Evolutionary conservation across 2,888 invertebrate species (phyloP), one percentile per base, ranked within the genome.

Genomic region (Scaptomyza reducta): DNA sequence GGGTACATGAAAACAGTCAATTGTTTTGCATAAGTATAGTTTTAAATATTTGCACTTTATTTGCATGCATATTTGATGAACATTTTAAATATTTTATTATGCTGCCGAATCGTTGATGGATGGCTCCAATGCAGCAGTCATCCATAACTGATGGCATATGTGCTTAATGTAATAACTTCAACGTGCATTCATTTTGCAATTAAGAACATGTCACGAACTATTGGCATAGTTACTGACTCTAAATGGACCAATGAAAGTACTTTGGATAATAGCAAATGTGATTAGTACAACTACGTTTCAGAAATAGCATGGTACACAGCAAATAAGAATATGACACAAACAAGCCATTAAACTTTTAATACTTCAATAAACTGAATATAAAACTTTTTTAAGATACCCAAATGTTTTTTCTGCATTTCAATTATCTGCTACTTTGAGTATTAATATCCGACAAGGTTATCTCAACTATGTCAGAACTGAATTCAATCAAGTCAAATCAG

Each of bases 101-200:
- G 16, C 53, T 51, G 45, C 59, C 56, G 49, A 79, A 45, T 70
- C 70, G 55, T 58, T 73, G 73, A 72, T 67, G 46, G 75, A 73
- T 76, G 69, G 59, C 65, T 55, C 44, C 49, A 58, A 46, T 16
- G 18, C 51, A 57, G 54, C 53, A 47, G 63, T 53, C 69, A 61
- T 72, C 61, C 53, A 81, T 74, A 79, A 79, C 57, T 74, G 58
- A 81, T 77, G 53, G 41, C 84, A 76, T 47, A 50, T 80, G 74
- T 70, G 68, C 59, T 65, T 71, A 71, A 74, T 70, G 64, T 78
- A 81, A 74, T 84, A 51, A 68, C 56, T 69, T 65, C 27, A 64
- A 42, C 53, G 42, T 66, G 55, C 65, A 62, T 60, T 84, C 68
- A 68, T 65, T 71, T 74, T 58, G 64, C 68, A 74, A 77, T 81